Evolutionary conservation across 2,113 vertebrate species (phyloP).

Genomic region (Psittacara wagleri): DNA sequence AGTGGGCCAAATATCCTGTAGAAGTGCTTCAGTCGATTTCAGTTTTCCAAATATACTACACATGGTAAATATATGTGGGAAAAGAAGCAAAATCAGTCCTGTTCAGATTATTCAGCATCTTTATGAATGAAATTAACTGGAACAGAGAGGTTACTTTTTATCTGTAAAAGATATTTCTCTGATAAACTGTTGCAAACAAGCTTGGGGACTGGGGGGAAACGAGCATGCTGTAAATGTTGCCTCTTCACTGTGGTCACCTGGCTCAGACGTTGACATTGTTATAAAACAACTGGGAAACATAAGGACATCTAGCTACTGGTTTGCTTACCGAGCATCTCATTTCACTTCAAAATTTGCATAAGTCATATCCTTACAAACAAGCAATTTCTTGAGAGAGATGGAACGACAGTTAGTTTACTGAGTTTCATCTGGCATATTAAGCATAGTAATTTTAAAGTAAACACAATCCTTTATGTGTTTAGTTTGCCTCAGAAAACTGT

Average conservation of each 20-base stretch:
- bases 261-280: background rate
- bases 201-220: background rate
- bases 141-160: background rate
- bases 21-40: background rate
- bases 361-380: background rate
- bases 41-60: background rate
- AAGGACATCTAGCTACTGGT: background rate
- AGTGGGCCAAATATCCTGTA: background rate
- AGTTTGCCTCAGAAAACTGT: background rate
- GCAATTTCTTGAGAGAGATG: background rate
- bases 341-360: background rate
- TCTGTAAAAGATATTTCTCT: background rate
- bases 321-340: background rate
- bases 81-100: background rate
- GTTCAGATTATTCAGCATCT: background rate
- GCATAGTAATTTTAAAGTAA: background rate
- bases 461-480: background rate
- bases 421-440: background rate
- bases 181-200: background rate
- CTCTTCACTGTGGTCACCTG: background rate
- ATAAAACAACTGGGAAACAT: background rate
- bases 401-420: background rate
- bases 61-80: background rate
- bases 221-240: background rate
- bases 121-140: background rate